Percentiles rank a stretch among this genome's conserved stretches.
Evolutionary conservation across 1,140 invertebrate genomes (phyloP).

Genomic region (Geopemphigus sp.): DNA sequence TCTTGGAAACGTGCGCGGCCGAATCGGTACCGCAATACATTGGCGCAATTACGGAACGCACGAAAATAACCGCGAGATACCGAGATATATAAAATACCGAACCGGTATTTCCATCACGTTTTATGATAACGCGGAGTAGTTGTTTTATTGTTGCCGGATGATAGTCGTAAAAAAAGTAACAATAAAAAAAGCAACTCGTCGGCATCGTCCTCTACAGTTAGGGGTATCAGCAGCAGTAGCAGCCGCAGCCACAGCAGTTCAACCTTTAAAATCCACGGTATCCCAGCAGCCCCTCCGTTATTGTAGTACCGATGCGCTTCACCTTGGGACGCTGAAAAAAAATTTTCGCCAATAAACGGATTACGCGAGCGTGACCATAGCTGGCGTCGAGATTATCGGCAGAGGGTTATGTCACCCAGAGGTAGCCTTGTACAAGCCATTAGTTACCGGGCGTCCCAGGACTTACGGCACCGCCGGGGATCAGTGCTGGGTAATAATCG

Average conservation of each 20-base stretch:
- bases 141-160: conserved; percentile 10
- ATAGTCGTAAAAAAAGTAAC: neutral
- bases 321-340: conserved; percentile 25
- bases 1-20: no score
- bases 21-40: no score
- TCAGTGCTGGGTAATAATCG: conserved; percentile 39
- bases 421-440: conserved; percentile 28
- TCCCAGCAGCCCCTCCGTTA: neutral
- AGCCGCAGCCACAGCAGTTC: no score
- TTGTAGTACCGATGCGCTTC: neutral
- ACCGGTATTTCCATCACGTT: conserved; percentile 32
- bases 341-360: conserved; percentile 38
- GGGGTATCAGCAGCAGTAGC: no score
- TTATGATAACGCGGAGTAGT: conserved; percentile 12
- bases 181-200: neutral
- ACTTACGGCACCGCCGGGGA: conserved; percentile 39
- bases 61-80: neutral
- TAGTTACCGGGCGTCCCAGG: conserved; percentile 19
- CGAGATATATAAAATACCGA: neutral
- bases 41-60: neutral
- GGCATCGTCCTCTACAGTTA: neutral
- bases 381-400: conserved; percentile 9
- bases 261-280: neutral
- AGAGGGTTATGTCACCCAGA: conserved; percentile 38
- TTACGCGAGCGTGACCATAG: conserved; percentile 41